Conservation (phyloP, 2,113 vertebrate species). For the Syngnathoides biaculeatus region DNA sequence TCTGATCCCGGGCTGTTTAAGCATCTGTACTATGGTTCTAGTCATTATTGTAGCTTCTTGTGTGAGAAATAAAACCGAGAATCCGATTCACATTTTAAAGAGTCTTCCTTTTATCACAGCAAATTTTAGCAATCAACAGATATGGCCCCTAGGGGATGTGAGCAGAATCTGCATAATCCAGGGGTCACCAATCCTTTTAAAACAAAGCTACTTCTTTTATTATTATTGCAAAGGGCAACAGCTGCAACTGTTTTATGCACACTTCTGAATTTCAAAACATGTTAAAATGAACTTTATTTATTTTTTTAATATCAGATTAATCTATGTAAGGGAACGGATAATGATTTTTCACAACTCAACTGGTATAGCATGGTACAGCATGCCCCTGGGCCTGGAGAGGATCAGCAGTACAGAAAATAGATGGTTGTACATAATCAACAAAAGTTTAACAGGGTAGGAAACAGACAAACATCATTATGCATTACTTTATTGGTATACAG, state of each 20-base stretch:
- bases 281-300: neutral
- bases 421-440: neutral
- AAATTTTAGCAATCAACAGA: neutral
- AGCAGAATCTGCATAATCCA: neutral
- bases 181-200: neutral
- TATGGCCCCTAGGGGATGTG: neutral
- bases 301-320: neutral
- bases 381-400: no score
- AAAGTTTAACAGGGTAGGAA: neutral
- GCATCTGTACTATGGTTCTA: neutral
- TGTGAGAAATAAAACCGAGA: neutral
- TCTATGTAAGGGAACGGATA: neutral
- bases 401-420: neutral
- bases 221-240: neutral
- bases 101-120: neutral
- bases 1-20: neutral
- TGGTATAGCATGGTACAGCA: no score
- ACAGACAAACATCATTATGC: neutral
- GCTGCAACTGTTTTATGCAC: no score
- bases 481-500: neutral
- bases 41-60: neutral
- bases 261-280: no score
- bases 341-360: neutral
- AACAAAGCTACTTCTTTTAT: neutral
- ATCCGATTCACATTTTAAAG: neutral